Evolutionary conservation across 2,113 vertebrate species (phyloP), one percentile per base, ranked within the genome.

Genomic region (Gavia stellata): DNA sequence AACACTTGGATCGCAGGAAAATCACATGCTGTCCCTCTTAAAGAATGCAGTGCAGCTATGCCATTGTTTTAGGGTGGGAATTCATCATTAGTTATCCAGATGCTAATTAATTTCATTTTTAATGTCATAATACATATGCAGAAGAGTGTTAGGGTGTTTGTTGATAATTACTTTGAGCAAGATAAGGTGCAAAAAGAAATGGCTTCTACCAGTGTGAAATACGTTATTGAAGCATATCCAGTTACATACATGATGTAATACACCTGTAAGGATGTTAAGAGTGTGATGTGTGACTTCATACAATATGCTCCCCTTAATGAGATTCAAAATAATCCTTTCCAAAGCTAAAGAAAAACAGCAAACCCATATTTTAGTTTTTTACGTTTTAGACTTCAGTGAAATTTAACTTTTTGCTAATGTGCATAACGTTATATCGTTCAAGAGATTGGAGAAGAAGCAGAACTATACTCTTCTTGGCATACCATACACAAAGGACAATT

Each of bases 31-130:
- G 82, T 45, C 42, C 49, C 21, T 93, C 78, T 34, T 17, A 31
- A 86, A 71, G 62, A 79, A 38, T 52, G 28, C 14, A 24, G 33
- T 86, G 85, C 59, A 77, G 68, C 79, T 86, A 67, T 86, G 53
- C 36, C 20, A 21, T 19, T 78, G 42, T 86, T 75, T 40, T 42
- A 24, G 31, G 62, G 45, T 83, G 67, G 45, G 59, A 90, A 83
- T 70, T 84, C 34, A 74, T 86, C 47, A 38, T 56, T 83, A 47
- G 66, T 73, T 81, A 86, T 45, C 40, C 59, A 82, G 38, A 67
- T 94, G 86, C 34, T 96, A 95, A 90, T 95, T 88, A 93, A 52
- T 28, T 28, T 81, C 7, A 38, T 78, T 91, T 91, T 85, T 88
- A 70, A 56, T 90, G 55, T 71, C 88, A 42, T 85, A 17, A 47